These are phyloP conservation scores for Grallaria varia DNA, from an alignment of 2,113 vertebrate species.

Conservation along the genomic window DNA sequence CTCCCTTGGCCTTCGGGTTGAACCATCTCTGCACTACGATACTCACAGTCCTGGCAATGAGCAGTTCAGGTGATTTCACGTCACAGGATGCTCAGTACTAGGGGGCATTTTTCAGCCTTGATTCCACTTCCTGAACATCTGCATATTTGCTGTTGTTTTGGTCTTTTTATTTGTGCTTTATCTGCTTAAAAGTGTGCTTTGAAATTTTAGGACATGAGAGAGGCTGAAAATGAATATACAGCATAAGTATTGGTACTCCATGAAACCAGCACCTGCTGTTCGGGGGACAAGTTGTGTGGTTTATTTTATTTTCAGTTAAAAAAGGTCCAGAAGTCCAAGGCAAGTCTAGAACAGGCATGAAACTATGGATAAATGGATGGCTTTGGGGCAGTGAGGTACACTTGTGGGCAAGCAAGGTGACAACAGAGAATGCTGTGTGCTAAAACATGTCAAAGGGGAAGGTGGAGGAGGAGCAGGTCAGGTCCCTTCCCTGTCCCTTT, in stretches of 20 bases:
- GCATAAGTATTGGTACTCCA: neutral
- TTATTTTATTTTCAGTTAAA: neutral
- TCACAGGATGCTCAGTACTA: neutral
- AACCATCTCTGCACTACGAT: neutral
- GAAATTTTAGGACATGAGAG: neutral
- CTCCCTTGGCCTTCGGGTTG: constrained; percentile 10
- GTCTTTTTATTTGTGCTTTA: neutral
- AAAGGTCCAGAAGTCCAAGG: neutral
- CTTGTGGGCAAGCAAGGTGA: neutral
- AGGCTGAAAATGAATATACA: neutral
- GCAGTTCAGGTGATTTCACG: constrained; percentile 44
- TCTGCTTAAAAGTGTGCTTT: neutral
- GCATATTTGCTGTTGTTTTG: neutral
- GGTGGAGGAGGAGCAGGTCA: neutral
- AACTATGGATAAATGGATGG: neutral
- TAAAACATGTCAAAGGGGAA: neutral
- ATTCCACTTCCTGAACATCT: constrained; percentile 34
- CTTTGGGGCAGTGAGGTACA: neutral
- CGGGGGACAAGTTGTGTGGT: neutral
- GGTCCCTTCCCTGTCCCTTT: neutral
- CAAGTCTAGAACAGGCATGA: neutral
- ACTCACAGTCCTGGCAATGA: neutral
- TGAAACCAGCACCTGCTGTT: neutral
- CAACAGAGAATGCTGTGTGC: neutral
- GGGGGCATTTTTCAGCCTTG: constrained; percentile 27